Percentiles rank a stretch among this genome's conserved stretches.
These are phyloP conservation scores for Priocnemis perturbator DNA, from an alignment of 2,888 invertebrate genomes.

Conservation along the genomic window DNA sequence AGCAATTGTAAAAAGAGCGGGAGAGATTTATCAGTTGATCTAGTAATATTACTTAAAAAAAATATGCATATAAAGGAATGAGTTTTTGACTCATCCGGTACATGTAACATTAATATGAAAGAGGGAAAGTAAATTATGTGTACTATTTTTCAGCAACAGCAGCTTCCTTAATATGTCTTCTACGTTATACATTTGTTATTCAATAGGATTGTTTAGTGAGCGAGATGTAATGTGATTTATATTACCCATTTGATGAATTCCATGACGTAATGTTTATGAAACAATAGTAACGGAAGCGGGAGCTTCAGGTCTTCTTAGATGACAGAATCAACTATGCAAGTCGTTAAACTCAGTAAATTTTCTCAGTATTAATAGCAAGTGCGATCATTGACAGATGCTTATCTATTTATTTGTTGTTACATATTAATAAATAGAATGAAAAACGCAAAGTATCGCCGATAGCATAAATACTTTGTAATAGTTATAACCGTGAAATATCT, in stretches of 20 bases:
- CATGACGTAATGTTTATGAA: slow-evolving; percentile 49
- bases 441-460: slow-evolving; percentile 62
- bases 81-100: slow-evolving; percentile 38
- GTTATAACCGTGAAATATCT: slow-evolving; percentile 69
- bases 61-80: slow-evolving; percentile 39
- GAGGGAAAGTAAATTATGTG: slow-evolving; percentile 47
- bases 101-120: slow-evolving; percentile 30
- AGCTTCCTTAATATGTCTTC: slow-evolving; percentile 70
- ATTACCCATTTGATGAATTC: slow-evolving; percentile 53
- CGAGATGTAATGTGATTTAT: slow-evolving; percentile 60
- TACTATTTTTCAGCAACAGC: slow-evolving; percentile 59
- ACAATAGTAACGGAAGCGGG: slow-evolving; percentile 47
- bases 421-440: slow-evolving; percentile 68
- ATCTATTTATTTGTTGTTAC: slow-evolving; percentile 74
- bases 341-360: slow-evolving; percentile 57
- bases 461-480: slow-evolving; percentile 70
- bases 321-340: slow-evolving; percentile 40
- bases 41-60: slow-evolving; percentile 49
- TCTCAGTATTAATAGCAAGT: slow-evolving; percentile 71
- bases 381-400: slow-evolving; percentile 71
- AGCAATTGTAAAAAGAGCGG: slow-evolving; percentile 50
- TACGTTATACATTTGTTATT: slow-evolving; percentile 63
- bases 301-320: slow-evolving; percentile 29
- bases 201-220: slow-evolving; percentile 64
- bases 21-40: slow-evolving; percentile 44